Base-by-base conservation (phyloP, 30 jellyfish, hydroid and myxozoan species). In the Cassiopea xamachana region DNA sequence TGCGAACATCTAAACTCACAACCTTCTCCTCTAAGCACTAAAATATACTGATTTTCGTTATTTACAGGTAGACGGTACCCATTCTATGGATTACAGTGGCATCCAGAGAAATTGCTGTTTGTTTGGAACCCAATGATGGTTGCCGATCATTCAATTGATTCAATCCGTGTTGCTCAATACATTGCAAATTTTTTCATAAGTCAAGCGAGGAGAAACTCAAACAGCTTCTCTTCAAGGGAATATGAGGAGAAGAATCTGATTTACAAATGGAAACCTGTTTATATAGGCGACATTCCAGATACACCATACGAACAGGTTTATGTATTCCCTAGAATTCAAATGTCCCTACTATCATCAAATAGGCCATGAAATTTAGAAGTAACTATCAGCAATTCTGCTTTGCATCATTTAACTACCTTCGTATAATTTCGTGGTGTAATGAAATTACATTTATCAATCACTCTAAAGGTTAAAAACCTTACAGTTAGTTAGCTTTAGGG, bases 81-180 rank as follows among this genome's bases (percentile, higher is more conserved):
- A 48, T 59, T 95, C 17, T 95, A 91, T 83, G 99, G 99, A 58
- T 73, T 95, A 14, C 99, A 95, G 50, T 95, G 99, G 99, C 99
- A 95, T 83, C 99, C 99, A 12, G 99, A 95, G 89, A 95, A 95
- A 80, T 69, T 81, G 1, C 87, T 91, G 73, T 95, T 60, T 48
- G 97, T 95, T 14, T 84, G 88, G 89, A 95, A 91, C 81, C 98
- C 99, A 9, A 77, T 80, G 82, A 75, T 94, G 88, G 89, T 84
- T 1, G 94, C 93, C 9, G 97, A 95, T 64, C 99, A 95, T 69
- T 91, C 99, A 13, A 62, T 85, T 68, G 90, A 85, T 47, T 79
- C 98, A 58, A 81, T 91, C 39, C 94, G 90, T 1, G 97, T 95
- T 12, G 90, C 99, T 8, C 99, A 95, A 85, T 95, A 95, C 93